Evolutionary conservation across 2,888 invertebrate species (phyloP), one percentile per base, ranked within the genome.

Genomic region (Ophion ventricosus): DNA sequence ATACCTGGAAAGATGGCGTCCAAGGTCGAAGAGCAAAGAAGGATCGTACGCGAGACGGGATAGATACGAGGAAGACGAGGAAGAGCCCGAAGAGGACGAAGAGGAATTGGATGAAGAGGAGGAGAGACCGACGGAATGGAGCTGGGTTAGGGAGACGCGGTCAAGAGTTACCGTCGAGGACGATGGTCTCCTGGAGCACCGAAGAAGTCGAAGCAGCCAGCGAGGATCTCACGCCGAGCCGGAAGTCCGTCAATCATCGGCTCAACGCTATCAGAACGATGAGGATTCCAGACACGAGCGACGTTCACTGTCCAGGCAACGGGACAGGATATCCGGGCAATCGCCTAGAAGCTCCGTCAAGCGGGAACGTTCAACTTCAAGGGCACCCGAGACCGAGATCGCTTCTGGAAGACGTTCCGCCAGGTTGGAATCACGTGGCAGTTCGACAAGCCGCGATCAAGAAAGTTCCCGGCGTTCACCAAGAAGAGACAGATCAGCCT

Each of bases 401-500:
- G 17, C 56, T 7, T n/a, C 35, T 8, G 56, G 69, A 3, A 83
- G 40, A 54, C 72, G 80, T 14, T 64, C 67, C 8, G 61, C 64
- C 40, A 66, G 77, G 23, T 40, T 25, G 3, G 87, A 85, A 4
- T 89, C 90, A 3, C 88, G 87, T 59, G 80, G 90, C 86, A 49
- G 87, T 85, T 75, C 86, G 84, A 1, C 80, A 77, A 69, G 84
- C 80, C 56, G 87, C 74, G 57, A 89, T 0, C 89, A 89, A 89
- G 90, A 90, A 26, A 87, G 87, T 8, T 0, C 61, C 11, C 66
- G 76, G 63, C 74, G 84, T 88, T 61, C 87, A 84, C 20, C 88
- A 83, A 80, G 40, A 23, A 49, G 78, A 5, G 91, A 91, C 57
- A 83, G 89, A 75, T 87, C 91, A 5, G 64, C 87, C 8, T 90